phyloP scores from a whole-genome alignment of 2,113 vertebrate species.

The Microcebus jonahi region DNA sequence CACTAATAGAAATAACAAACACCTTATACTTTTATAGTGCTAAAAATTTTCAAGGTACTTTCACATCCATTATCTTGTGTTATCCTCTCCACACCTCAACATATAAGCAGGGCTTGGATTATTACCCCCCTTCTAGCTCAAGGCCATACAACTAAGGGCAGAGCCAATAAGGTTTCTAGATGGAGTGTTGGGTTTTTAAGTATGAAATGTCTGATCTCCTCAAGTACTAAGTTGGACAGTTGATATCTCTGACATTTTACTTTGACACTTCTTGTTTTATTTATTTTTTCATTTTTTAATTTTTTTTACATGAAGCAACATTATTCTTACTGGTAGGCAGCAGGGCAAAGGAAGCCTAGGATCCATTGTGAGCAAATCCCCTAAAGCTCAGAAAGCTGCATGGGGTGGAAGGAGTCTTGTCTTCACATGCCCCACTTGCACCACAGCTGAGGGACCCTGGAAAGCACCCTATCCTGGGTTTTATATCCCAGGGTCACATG shows the following conservation, averaged over 20 bases:
- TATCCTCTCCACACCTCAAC: background rate
- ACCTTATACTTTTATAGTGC: background rate
- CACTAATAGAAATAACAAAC: slow-evolving; percentile 5
- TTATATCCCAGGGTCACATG: too few species aligned
- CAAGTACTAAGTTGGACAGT: too few species aligned
- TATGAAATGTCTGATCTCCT: too few species aligned
- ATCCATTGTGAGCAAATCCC: background rate
- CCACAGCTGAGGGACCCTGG: background rate
- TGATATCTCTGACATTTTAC: too few species aligned
- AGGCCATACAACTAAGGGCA: slow-evolving; percentile 4
- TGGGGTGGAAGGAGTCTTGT: background rate
- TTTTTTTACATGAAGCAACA: too few species aligned
- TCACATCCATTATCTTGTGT: slow-evolving; percentile 24
- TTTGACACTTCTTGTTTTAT: too few species aligned
- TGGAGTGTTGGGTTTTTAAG: background rate
- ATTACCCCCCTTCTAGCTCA: slow-evolving; percentile 36
- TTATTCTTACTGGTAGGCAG: background rate
- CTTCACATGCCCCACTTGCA: background rate
- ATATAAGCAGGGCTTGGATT: slow-evolving; percentile 12
- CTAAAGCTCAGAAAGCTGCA: background rate
- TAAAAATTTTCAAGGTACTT: slow-evolving; percentile 41
- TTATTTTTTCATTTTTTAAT: too few species aligned
- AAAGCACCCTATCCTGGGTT: background rate
- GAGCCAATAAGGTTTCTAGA: slow-evolving; percentile 14
- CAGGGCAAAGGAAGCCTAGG: background rate